Base-by-base conservation (phyloP, 2,888 invertebrate species). In the Drosophila pseudotalamancana region DNA sequence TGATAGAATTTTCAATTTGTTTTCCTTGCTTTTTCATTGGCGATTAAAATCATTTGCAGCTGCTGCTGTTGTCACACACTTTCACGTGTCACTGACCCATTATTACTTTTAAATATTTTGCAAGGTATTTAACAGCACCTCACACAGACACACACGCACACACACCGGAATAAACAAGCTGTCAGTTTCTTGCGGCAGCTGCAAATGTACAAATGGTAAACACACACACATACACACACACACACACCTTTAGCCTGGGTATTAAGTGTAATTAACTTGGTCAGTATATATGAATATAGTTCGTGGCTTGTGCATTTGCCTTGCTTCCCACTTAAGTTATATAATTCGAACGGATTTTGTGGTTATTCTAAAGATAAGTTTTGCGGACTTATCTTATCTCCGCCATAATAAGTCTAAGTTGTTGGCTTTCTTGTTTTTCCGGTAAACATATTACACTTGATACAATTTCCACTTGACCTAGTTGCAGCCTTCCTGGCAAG, bases 261-360 rank as follows among this genome's bases (percentile, higher is more conserved):
- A 78, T 81, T 83, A 87, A 81, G 82, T 82, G 85, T 87, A 83
- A 87, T 83, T 83, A 83, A 83, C 83, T 83, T 83, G 80, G 69
- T 66, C 69, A 19, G 40, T 31, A 19, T 14, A 43, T 57, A 34
- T 14, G 25, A 32, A 14, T 18, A 27, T 19, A n/a, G 4, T 6
- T 5, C 9, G 1, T 9, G 31, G 25, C 40, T 19, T 49, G 12
- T 37, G 42, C 53, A 21, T 12, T 16, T 57, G 25, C 32, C 12
- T 11, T 50, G 46, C 55, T 51, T 57, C 51, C 39, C 49, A 65
- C 62, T 49, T 59, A 62, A 79, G 63, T 69, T 65, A 48, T 66
- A 76, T 76, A 84, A 81, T 76, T 86, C 62, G 74, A 70, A 78
- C 77, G 85, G 87, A 83, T 77, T 84, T 82, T 87, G 72, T 68